A percentile compares a stretch with the other conserved stretches of the same genome.
Evolutionary conservation across 2,797 vertebrate genomes (phyloP).

Genomic region (Apogon hyalosoma): DNA sequence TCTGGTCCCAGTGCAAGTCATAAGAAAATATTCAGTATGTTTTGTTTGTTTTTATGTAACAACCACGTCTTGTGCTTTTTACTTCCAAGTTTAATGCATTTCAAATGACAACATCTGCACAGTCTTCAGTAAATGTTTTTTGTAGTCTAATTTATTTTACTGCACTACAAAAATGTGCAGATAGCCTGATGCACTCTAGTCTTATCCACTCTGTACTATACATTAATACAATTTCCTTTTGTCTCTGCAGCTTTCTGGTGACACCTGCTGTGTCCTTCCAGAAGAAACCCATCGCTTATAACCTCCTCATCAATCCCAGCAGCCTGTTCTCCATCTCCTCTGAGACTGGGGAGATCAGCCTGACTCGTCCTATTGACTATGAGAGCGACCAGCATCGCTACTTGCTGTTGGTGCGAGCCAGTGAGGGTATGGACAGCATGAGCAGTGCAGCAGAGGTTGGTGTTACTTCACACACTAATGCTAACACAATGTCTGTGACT

Average conservation of each 20-base stretch:
- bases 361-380: slow-evolving; percentile 88
- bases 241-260: slow-evolving; percentile 84
- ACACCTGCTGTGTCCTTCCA: slow-evolving; percentile 89
- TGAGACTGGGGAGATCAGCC: slow-evolving; percentile 85
- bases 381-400: slow-evolving; percentile 88
- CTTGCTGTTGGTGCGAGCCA: slow-evolving; percentile 86
- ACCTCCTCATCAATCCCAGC: slow-evolving; percentile 89
- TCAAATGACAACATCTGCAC: too few species aligned
- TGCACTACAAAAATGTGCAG: too few species aligned
- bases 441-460: slow-evolving; percentile 88
- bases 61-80: too few species aligned
- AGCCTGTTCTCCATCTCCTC: slow-evolving; percentile 87
- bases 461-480: slow-evolving; percentile 1
- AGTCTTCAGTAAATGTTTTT: too few species aligned
- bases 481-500: background rate
- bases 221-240: slow-evolving; percentile 14
- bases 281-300: slow-evolving; percentile 88
- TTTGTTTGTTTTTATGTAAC: too few species aligned
- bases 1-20: too few species aligned
- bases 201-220: background rate
- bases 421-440: slow-evolving; percentile 83
- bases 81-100: too few species aligned
- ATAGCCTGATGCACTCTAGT: too few species aligned
- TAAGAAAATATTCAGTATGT: too few species aligned
- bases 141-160: too few species aligned